Conservation (phyloP, 2,888 invertebrate genomes). For the Noctua pronuba region DNA sequence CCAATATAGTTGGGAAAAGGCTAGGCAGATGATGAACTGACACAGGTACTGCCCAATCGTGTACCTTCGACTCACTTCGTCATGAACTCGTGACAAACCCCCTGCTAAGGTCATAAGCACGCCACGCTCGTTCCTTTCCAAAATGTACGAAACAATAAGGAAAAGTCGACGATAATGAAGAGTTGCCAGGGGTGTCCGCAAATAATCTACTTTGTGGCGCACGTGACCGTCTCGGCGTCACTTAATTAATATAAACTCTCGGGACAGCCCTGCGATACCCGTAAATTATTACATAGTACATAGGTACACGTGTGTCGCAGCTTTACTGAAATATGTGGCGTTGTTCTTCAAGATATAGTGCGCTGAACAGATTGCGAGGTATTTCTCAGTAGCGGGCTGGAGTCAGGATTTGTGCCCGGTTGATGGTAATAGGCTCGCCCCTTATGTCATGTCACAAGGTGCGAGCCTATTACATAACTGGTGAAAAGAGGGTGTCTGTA, state of each 20-base stretch:
- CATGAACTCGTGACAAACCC: background rate
- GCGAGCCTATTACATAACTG: too few relatives aligned
- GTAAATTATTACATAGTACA: conserved; percentile 60
- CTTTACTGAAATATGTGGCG: conserved; percentile 18
- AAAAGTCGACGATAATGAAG: conserved; percentile 72
- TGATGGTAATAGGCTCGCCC: background rate
- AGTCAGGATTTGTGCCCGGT: background rate
- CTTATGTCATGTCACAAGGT: too few relatives aligned
- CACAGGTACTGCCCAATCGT: background rate
- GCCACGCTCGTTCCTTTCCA: conserved; percentile 17
- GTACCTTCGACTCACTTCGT: background rate
- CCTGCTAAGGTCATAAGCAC: conserved; percentile 26
- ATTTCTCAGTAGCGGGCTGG: background rate
- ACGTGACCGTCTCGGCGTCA: conserved; percentile 74
- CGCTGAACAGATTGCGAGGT: conserved; percentile 27
- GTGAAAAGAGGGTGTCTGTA: background rate
- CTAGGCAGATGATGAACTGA: too few relatives aligned
- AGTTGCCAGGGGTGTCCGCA: conserved; percentile 72
- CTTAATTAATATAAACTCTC: conserved; percentile 81
- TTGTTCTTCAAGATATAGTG: conserved; percentile 31
- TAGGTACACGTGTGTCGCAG: conserved; percentile 33
- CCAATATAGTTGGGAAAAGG: too few relatives aligned
- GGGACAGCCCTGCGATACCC: conserved; percentile 63
- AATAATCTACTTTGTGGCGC: conserved; percentile 78
- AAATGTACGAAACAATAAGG: conserved; percentile 72